Conservation (phyloP, 1,140 invertebrate genomes). For the Drosophila seguyi region DNA sequence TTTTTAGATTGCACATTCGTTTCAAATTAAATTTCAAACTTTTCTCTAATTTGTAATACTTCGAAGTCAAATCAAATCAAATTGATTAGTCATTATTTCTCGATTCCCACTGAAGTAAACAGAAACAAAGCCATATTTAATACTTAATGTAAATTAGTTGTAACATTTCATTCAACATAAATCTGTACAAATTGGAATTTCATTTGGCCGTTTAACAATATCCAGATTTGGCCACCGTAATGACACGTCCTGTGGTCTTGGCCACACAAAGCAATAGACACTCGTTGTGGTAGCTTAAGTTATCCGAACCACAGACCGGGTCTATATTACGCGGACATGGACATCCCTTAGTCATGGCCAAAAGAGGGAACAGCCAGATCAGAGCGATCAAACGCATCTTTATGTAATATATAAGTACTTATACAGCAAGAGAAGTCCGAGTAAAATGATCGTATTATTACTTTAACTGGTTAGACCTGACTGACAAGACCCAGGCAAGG, state of each 20-base stretch:
- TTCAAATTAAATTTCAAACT: neutral
- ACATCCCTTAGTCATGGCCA: no score
- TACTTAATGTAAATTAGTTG: neutral
- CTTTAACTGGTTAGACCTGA: neutral
- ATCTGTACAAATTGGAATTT: neutral
- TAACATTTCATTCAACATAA: neutral
- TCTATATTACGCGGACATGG: no score
- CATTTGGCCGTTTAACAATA: slow-evolving; percentile 19
- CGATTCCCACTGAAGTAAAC: neutral
- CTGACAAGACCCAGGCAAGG: no score
- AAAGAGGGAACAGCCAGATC: slow-evolving; percentile 41
- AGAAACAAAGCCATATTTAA: neutral
- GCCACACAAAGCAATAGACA: neutral
- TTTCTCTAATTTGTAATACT: neutral
- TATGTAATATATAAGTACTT: no score
- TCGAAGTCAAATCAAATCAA: neutral
- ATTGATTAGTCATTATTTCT: neutral
- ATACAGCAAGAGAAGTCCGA: neutral
- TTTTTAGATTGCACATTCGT: neutral
- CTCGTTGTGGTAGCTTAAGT: slow-evolving; percentile 15
- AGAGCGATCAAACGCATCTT: slow-evolving; percentile 49
- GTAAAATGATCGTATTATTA: neutral
- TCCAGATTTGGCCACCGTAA: slow-evolving; percentile 37
- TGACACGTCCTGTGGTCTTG: slow-evolving; percentile 24
- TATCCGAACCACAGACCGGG: slow-evolving; percentile 67